These are phyloP conservation scores for Charaxes varanes DNA, from an alignment of 1,140 invertebrate genomes.

Conservation along the genomic window DNA sequence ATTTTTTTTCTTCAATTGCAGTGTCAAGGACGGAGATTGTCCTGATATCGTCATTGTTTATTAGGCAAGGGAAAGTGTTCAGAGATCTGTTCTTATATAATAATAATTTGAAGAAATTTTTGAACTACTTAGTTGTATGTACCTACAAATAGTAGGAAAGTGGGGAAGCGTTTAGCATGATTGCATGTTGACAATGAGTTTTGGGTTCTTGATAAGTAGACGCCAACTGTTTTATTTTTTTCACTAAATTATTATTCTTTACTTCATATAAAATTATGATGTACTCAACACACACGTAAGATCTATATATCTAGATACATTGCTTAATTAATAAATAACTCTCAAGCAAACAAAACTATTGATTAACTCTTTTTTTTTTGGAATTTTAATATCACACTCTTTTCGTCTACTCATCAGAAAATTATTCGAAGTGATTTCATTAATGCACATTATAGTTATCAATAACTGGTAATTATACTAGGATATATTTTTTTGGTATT, in stretches of 20 bases:
- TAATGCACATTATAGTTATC: constrained; percentile 14
- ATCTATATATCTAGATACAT: no score
- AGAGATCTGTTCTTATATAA: constrained; percentile 60
- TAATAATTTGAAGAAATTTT: constrained; percentile 62
- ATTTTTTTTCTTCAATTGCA: constrained; percentile 40
- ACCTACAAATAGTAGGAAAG: constrained; percentile 50
- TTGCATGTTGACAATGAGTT: constrained; percentile 45
- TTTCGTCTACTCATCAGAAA: constrained; percentile 19
- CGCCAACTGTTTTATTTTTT: constrained; percentile 10
- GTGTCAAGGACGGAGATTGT: constrained; percentile 60
- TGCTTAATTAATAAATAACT: no score
- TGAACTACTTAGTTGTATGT: constrained; percentile 54
- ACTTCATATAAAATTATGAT: no score
- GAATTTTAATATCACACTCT: neutral
- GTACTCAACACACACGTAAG: no score
- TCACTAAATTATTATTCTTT: no score
- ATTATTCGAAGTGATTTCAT: constrained; percentile 7
- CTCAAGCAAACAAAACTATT: no score
- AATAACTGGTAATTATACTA: constrained; percentile 21
- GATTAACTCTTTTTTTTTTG: no score
- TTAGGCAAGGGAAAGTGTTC: constrained; percentile 51
- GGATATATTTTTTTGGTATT: constrained; percentile 17
- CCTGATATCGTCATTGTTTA: constrained; percentile 41
- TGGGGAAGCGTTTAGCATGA: constrained; percentile 65
- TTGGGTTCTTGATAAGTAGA: constrained; percentile 33